A percentile compares a stretch with the other conserved stretches of the same genome.
Conservation (phyloP, 2,888 invertebrate species). For the Loripinus fragilis region DNA sequence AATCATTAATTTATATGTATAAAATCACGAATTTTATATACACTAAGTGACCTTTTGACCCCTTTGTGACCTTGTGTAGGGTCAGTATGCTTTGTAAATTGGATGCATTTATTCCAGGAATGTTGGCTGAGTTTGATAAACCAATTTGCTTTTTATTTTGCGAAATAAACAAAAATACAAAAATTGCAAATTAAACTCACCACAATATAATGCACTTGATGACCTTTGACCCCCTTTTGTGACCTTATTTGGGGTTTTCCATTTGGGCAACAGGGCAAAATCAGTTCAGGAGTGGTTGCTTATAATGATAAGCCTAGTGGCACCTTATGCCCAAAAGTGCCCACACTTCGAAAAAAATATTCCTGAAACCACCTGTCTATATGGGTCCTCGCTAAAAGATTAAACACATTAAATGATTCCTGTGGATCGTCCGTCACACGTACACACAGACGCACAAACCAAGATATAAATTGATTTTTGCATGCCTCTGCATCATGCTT, state of each 20-base stretch:
- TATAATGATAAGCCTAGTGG: background rate
- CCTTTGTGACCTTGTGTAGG: background rate
- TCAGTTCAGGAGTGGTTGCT: conserved; percentile 3
- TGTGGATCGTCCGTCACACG: too few species aligned
- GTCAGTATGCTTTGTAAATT: background rate
- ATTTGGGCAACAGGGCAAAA: background rate
- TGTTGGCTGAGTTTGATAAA: background rate
- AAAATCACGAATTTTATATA: background rate
- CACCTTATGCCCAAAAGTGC: conserved; percentile 5
- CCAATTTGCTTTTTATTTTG: background rate
- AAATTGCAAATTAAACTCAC: background rate
- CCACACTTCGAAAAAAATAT: background rate
- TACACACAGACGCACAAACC: too few species aligned
- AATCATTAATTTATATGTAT: background rate
- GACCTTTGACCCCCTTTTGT: too few species aligned
- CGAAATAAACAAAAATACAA: background rate
- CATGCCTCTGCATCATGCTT: too few species aligned
- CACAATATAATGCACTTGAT: background rate
- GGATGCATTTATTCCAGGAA: background rate
- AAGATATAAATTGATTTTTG: too few species aligned
- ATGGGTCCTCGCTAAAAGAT: too few species aligned
- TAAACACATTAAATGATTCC: too few species aligned
- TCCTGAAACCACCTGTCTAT: too few species aligned
- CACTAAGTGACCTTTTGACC: background rate
- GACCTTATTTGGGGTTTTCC: too few species aligned